A percentile compares a stretch with the other conserved stretches of the same genome.
Conservation (phyloP, 35 echinoderm and acorn worm species). For the Antedon bifida region DNA sequence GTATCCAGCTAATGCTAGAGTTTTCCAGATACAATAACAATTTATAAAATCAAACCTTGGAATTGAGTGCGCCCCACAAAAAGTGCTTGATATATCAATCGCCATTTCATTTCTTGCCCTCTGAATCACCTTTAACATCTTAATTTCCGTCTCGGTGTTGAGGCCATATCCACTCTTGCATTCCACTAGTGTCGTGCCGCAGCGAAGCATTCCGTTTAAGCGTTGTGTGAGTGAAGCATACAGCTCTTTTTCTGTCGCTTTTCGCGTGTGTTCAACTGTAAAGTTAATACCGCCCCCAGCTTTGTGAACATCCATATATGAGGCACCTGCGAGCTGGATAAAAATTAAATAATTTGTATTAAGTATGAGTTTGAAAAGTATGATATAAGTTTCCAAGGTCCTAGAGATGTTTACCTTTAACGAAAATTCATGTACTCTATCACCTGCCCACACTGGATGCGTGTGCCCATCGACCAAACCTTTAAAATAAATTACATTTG, state of each 20-base stretch:
- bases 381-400: no score
- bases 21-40: no score
- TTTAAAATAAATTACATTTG: slow-evolving; percentile 5
- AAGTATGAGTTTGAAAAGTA: no score
- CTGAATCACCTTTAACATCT: slow-evolving; percentile 61
- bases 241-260: slow-evolving; percentile 66
- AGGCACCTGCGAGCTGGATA: slow-evolving; percentile 80
- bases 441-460: slow-evolving; percentile 98
- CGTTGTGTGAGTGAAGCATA: slow-evolving; percentile 37
- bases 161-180: slow-evolving; percentile 97
- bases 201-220: slow-evolving; percentile 53
- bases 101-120: slow-evolving; percentile 65
- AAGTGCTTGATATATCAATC: slow-evolving; percentile 93
- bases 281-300: slow-evolving; percentile 93
- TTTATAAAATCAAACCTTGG: slow-evolving; percentile 49
- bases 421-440: slow-evolving; percentile 93
- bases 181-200: slow-evolving; percentile 80
- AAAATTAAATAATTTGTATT: neutral
- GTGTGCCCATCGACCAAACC: slow-evolving; percentile 92
- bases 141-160: slow-evolving; percentile 66
- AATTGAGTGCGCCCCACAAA: slow-evolving; percentile 87
- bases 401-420: slow-evolving; percentile 86
- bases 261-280: slow-evolving; percentile 65
- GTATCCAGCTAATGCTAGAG: no score
- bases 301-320: slow-evolving; percentile 91